Evolutionary conservation across 2,797 vertebrate species (phyloP), one percentile per base, ranked within the genome.

Genomic region (Sebastes itinus): DNA sequence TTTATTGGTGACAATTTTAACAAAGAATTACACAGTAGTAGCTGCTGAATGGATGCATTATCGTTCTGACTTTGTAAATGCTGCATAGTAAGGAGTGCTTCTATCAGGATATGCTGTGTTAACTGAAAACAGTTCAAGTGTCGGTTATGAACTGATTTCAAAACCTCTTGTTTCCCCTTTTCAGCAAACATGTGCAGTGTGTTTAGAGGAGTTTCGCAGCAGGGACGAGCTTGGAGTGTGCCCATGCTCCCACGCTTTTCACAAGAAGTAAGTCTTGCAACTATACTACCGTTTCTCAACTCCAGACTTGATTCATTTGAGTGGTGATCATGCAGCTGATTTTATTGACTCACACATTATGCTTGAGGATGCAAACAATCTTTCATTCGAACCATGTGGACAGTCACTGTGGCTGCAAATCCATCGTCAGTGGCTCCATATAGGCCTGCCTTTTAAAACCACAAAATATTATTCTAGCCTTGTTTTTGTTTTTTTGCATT

Each of bases 171-270:
- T 86, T 83, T 59, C 30, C 4, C n/a, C 25, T 66, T 75, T 87
- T 28, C 91, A 97, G 96, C 96, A 97, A 95, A 95, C 93, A 10
- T 97, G 96, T 75, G 96, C 96, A 0, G 96, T 97, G 83, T 97
- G 96, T 87, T 89, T 97, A 83, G 96, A 96, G 25, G 96, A 97
- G 88, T 97, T 97, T 78, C 90, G 93, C 81, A 95, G 87, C 87
- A 91, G 94, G 70, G 96, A 97, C 1, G 96, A 97, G 89, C 95
- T 97, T 0, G 96, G 96, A 22, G 94, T 97, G 59, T 97, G 96
- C 56, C 95, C 95, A 1, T 96, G 96, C 78, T 94, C 95, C n/a
- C 96, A 96, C 38, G 95, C 96, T 32, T 97, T 97, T 87, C 96
- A 97, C 90, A 96, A 96, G 83, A 96, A 96, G 96, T 97, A 93